Conservation (phyloP, 2,797 vertebrate genomes). For the Rhynchotus rufescens region DNA sequence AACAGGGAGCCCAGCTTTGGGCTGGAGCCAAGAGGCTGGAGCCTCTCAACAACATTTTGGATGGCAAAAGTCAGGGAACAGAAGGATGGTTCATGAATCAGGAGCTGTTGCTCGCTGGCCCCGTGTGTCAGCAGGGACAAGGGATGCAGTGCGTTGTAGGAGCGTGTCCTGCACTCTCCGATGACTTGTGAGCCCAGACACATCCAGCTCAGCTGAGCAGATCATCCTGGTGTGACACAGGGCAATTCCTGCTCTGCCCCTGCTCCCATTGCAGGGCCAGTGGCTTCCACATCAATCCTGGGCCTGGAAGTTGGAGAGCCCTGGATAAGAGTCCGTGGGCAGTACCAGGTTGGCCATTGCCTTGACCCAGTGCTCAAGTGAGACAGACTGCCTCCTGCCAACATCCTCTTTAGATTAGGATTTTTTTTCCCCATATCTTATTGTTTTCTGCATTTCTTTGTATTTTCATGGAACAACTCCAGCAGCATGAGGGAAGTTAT, state of each 20-base stretch:
- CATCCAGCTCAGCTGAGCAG: background rate
- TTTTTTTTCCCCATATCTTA: background rate
- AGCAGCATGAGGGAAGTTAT: background rate
- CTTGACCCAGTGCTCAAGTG: background rate
- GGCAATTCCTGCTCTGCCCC: background rate
- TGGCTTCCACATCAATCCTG: background rate
- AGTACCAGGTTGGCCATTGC: background rate
- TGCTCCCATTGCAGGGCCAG: background rate
- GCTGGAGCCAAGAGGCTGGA: too few species aligned
- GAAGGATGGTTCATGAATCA: background rate
- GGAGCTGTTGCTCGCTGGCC: background rate
- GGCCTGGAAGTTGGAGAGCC: background rate
- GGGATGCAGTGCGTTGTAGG: background rate
- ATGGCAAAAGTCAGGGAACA: background rate
- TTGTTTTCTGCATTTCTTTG: background rate
- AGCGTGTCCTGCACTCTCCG: background rate
- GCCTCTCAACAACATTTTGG: too few species aligned
- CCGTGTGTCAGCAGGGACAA: background rate
- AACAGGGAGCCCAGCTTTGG: too few species aligned
- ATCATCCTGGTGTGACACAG: background rate
- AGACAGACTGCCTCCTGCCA: rapidly evolving
- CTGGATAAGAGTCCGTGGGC: background rate
- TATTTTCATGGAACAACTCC: background rate
- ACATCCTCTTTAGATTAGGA: background rate
- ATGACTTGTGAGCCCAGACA: background rate